phyloP scores from a whole-genome alignment of 2,797 vertebrate genomes.

The Neopelma chrysocephalum region DNA sequence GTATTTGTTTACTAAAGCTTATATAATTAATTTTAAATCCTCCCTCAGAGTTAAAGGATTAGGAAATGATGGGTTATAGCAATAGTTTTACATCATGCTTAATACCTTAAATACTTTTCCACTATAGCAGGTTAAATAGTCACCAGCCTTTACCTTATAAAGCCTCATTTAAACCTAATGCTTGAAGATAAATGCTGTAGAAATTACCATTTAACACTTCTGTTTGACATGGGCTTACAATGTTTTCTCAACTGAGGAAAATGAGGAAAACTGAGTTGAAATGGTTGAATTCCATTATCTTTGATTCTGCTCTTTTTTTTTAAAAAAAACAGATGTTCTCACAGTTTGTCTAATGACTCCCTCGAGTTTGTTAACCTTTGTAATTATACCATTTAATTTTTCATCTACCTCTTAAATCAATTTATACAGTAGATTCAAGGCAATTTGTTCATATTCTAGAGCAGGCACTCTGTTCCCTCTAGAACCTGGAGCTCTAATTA shows the following conservation, averaged over 20 bases:
- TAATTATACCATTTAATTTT: slow-evolving; percentile 33
- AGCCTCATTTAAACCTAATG: slow-evolving; percentile 32
- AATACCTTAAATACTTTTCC: background rate
- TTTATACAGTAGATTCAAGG: background rate
- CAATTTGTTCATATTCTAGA: background rate
- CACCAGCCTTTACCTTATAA: slow-evolving; percentile 30
- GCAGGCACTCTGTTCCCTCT: background rate
- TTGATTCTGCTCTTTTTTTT: background rate
- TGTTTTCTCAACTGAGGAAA: slow-evolving; percentile 43
- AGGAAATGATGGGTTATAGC: background rate
- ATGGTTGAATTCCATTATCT: slow-evolving; percentile 16
- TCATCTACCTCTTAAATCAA: background rate
- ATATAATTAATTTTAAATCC: background rate
- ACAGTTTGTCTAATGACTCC: slow-evolving; percentile 23
- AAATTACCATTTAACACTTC: slow-evolving; percentile 20
- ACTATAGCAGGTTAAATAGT: slow-evolving; percentile 13
- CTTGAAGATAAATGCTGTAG: background rate
- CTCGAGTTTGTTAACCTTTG: slow-evolving; percentile 23
- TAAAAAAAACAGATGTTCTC: background rate
- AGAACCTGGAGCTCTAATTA: background rate
- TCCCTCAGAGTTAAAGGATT: background rate
- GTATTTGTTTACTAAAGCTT: slow-evolving; percentile 5
- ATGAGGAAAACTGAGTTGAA: slow-evolving; percentile 14
- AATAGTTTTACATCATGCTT: background rate
- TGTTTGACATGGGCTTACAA: slow-evolving; percentile 37